phyloP scores from a whole-genome alignment of 2,797 vertebrate species.

The Acanthurus leucopareius region DNA sequence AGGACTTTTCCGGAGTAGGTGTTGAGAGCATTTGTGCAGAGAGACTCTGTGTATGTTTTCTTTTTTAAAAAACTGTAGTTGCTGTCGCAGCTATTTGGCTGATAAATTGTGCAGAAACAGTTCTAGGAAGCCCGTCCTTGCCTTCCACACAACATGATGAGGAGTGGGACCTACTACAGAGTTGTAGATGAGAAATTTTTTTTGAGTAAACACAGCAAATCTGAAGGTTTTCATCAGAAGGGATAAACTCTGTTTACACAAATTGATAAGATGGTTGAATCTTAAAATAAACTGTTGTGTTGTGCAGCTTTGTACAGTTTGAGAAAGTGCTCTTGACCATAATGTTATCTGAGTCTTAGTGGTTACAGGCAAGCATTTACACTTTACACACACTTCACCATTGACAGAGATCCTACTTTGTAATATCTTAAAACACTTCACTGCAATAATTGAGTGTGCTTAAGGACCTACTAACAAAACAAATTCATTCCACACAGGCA shows the following conservation, averaged over 20 bases:
- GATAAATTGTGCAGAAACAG: too few species aligned
- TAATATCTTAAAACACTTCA: conserved; percentile 10
- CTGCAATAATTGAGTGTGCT: conserved; percentile 1
- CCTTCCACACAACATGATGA: background rate
- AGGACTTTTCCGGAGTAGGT: too few species aligned
- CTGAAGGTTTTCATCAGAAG: background rate
- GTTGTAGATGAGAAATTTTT: background rate
- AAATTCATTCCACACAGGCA: conserved; percentile 18
- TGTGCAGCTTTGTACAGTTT: background rate
- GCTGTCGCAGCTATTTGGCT: too few species aligned
- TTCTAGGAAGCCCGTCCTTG: too few species aligned
- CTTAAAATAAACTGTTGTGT: background rate
- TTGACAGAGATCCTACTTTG: background rate
- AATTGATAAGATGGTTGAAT: conserved; percentile 3
- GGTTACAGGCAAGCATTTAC: background rate
- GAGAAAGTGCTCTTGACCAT: background rate
- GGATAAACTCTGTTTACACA: conserved; percentile 7
- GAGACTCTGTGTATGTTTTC: too few species aligned
- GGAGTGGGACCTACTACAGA: too few species aligned
- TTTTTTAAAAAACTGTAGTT: too few species aligned
- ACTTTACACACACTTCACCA: conserved; percentile 10
- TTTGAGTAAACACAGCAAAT: background rate
- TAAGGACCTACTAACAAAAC: conserved; percentile 20
- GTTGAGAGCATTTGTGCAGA: too few species aligned
- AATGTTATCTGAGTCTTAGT: background rate